Conservation (phyloP, 1,140 invertebrate species). For the Episyrphus balteatus region DNA sequence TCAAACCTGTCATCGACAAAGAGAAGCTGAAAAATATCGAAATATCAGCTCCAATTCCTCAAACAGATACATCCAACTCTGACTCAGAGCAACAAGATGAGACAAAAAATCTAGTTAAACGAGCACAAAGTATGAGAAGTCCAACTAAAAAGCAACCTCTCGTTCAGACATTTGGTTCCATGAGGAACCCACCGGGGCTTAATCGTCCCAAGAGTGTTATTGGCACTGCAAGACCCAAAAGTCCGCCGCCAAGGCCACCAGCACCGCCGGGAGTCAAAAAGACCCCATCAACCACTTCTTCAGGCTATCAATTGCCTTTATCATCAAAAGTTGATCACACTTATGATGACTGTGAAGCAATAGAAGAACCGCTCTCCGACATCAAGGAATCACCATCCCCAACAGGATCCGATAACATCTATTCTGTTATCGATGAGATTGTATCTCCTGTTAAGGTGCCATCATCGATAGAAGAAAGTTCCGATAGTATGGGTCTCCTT, state of each 20-base stretch:
- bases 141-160: conserved; percentile 42
- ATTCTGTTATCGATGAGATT: conserved; percentile 72
- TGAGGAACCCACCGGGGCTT: conserved; percentile 49
- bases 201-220: conserved; percentile 59
- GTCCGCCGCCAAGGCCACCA: conserved; percentile 52
- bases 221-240: conserved; percentile 44
- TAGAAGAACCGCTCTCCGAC: conserved; percentile 47
- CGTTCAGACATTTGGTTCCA: conserved; percentile 68
- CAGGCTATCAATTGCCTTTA: conserved; percentile 36
- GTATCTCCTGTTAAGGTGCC: conserved; percentile 37
- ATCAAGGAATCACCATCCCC: conserved; percentile 46
- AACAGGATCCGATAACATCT: conserved; percentile 60
- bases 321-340: conserved; percentile 38
- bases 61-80: conserved; percentile 22
- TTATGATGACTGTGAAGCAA: conserved; percentile 67
- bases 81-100: conserved; percentile 32
- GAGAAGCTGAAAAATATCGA: conserved; percentile 59
- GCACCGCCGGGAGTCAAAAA: conserved; percentile 32
- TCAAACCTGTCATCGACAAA: conserved; percentile 54
- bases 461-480: conserved; percentile 36
- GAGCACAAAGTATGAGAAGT: conserved; percentile 64
- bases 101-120: conserved; percentile 41
- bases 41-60: conserved; percentile 66
- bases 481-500: conserved; percentile 51
- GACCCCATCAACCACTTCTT: conserved; percentile 26